Evolutionary conservation across 2,888 invertebrate species (phyloP).

Genomic region (Noctua pronuba): DNA sequence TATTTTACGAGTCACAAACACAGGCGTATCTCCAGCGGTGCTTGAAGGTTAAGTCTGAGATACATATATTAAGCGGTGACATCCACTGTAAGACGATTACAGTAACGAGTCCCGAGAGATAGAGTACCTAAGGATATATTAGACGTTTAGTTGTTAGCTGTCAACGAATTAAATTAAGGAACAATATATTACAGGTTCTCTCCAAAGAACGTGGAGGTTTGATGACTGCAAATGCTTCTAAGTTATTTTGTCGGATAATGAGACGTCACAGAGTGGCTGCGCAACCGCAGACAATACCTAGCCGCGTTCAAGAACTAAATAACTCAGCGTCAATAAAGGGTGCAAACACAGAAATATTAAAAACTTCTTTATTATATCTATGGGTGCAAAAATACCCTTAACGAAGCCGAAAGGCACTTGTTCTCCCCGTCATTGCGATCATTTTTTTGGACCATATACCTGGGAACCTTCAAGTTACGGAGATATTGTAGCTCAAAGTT

Average conservation of each 20-base stretch:
- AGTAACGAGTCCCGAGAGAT: conserved; percentile 35
- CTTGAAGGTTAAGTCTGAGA: conserved; percentile 41
- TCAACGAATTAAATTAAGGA: conserved; percentile 11
- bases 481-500: too few species aligned
- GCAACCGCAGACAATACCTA: not conserved
- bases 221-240: not conserved
- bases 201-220: not conserved
- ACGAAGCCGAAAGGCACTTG: too few species aligned
- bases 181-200: not conserved
- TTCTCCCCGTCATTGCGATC: too few species aligned
- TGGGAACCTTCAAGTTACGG: too few species aligned
- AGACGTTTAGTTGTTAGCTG: conserved; percentile 34
- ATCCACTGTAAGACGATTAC: conserved; percentile 20
- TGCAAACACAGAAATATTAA: too few species aligned
- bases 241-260: not conserved
- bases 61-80: conserved; percentile 27
- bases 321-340: not conserved
- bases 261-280: not conserved
- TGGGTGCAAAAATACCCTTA: too few species aligned
- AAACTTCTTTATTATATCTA: too few species aligned
- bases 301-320: not conserved
- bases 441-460: too few species aligned
- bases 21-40: conserved; percentile 25
- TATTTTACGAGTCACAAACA: conserved; percentile 48
- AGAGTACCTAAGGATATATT: conserved; percentile 16